Evolutionary conservation across 2,797 vertebrate species (phyloP).

Genomic region (Mico argentatus): DNA sequence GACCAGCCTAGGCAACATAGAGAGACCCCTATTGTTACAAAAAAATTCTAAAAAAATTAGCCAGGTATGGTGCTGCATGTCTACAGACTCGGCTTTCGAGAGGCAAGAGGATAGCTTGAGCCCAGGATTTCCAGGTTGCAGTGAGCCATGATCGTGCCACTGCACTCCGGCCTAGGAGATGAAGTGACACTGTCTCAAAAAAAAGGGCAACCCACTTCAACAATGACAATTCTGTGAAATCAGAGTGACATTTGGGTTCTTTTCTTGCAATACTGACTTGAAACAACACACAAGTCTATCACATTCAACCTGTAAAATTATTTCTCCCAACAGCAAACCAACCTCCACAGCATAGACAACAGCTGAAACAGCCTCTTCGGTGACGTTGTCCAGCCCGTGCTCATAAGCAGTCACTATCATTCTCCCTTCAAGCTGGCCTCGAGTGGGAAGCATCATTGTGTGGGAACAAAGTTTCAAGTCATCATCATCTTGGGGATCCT

Average conservation of each 20-base stretch:
- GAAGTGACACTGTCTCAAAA: not conserved
- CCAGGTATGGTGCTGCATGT: not conserved
- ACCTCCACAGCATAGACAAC: constrained; percentile 94
- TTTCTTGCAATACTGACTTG: accelerated
- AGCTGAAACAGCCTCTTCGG: constrained; percentile 92
- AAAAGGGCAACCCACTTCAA: not conserved
- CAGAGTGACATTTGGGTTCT: not conserved
- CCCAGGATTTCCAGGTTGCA: not conserved
- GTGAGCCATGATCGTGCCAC: not conserved
- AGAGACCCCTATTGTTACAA: not conserved
- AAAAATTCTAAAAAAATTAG: not conserved
- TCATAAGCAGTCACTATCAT: constrained; percentile 98
- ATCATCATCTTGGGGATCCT: constrained; percentile 94
- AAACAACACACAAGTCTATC: not conserved
- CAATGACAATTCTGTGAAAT: not conserved
- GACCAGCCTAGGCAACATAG: not conserved
- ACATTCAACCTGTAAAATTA: accelerated
- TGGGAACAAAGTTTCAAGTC: constrained; percentile 97
- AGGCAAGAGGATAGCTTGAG: not conserved
- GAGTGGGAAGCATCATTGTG: constrained; percentile 94
- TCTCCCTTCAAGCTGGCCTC: constrained; percentile 96
- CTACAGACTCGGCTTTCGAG: not conserved
- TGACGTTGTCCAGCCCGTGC: constrained; percentile 95
- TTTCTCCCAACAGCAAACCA: constrained; percentile 52
- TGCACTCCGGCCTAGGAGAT: not conserved